Evolutionary conservation across 2,888 invertebrate genomes (phyloP), one percentile per base, ranked within the genome.

Genomic region (Eupithecia abbreviata): DNA sequence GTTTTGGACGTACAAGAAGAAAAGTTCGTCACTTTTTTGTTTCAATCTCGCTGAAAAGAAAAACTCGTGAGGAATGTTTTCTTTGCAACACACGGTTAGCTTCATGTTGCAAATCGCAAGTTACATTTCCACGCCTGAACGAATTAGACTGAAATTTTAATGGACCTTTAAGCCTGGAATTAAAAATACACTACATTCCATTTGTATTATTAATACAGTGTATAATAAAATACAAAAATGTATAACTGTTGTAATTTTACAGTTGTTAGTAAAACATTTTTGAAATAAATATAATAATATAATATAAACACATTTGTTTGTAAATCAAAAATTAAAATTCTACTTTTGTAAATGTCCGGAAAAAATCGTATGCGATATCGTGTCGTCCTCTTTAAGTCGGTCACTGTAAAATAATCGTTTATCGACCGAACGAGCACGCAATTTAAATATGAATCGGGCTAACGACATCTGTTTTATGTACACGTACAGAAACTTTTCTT

Each of bases 401-500:
- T 3, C 75, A 74, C 55, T 71, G 71, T 82, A 83, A 82, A 77
- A 45, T 68, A 45, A 66, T 68, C 6, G 45, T 43, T 6, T 79
- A 77, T 81, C 71, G 80, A 80, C 15, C 76, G 15, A 78, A 75
- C 74, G 58, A 42, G 55, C 15, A 79, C 51, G 76, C 72, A 78
- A 84, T 85, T 86, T 84, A 78, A 85, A 85, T 85, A 82, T 86
- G 85, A 86, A 86, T 84, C 7, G 77, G n/a, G 75, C 79, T 84
- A 84, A 84, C 82, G 84, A 85, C 80, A 72, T 45, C 79, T 78
- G 84, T 84, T 84, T 80, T 51, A 73, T 65, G 70, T 66, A 30
- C 68, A 58, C 74, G 12, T 43, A 72, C 71, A 67, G 43, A 55
- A 77, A 78, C 79, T 74, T 77, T 81, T 77, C 75, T 67, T 70